A percentile compares a stretch with the other conserved stretches of the same genome.
These are phyloP conservation scores for Cryptocephalus moraei DNA, from an alignment of 2,888 invertebrate species.

Conservation along the genomic window DNA sequence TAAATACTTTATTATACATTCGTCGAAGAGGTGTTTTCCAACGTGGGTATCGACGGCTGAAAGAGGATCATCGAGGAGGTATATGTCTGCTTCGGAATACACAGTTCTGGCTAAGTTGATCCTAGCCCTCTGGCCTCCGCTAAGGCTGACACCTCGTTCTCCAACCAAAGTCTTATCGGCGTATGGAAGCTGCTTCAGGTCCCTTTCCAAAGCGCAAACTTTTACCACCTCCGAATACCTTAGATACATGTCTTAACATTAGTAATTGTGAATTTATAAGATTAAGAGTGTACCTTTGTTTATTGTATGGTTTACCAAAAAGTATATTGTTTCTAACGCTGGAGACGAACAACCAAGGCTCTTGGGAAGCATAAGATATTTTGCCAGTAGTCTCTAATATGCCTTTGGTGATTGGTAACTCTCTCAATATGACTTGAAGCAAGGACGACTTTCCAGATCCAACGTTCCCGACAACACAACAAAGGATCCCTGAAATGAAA, in stretches of 20 bases:
- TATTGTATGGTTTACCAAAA: constrained; percentile 58
- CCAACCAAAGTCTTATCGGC: constrained; percentile 70
- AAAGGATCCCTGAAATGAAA: constrained; percentile 16
- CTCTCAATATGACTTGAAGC: constrained; percentile 60
- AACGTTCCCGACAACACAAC: constrained; percentile 49
- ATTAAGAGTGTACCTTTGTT: constrained; percentile 32
- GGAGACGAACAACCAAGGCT: constrained; percentile 68
- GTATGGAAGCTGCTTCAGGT: constrained; percentile 59
- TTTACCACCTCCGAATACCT: constrained; percentile 39
- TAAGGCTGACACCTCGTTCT: constrained; percentile 66
- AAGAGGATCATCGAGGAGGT: constrained; percentile 69
- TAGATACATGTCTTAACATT: too few species aligned
- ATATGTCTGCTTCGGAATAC: constrained; percentile 66
- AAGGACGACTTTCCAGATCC: constrained; percentile 64
- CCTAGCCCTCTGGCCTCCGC: constrained; percentile 74
- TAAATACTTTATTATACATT: constrained; percentile 53
- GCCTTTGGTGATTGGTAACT: constrained; percentile 54
- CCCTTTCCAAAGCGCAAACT: constrained; percentile 55
- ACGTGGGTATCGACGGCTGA: constrained; percentile 72
- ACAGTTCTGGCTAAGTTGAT: constrained; percentile 69
- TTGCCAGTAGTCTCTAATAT: constrained; percentile 50
- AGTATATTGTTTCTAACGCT: constrained; percentile 70
- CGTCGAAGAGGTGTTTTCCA: constrained; percentile 61
- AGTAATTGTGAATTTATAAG: not conserved
- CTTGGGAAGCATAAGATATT: constrained; percentile 64